Evolutionary conservation across 2,113 vertebrate genomes (phyloP).

Genomic region (Peromyscus leucopus): DNA sequence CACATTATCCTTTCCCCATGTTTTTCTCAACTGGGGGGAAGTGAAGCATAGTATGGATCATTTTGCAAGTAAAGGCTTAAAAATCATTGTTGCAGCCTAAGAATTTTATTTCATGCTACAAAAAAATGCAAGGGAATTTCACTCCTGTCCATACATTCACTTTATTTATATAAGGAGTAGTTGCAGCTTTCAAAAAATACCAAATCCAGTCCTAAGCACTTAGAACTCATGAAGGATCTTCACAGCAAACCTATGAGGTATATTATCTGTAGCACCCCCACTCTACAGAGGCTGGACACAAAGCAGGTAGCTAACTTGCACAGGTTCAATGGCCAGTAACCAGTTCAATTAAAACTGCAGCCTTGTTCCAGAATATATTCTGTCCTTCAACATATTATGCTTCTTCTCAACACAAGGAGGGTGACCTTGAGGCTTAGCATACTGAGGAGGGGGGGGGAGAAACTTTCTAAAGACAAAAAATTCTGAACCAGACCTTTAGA

Average conservation of each 20-base stretch:
- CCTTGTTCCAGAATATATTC: neutral
- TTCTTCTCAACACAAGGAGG: neutral
- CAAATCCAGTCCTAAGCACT: neutral
- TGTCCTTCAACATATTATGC: neutral
- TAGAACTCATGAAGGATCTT: neutral
- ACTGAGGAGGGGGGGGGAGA: neutral
- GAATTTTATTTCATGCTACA: neutral
- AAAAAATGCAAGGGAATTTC: neutral
- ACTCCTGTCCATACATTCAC: neutral
- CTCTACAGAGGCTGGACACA: constrained; percentile 16
- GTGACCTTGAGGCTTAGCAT: neutral
- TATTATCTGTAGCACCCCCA: neutral
- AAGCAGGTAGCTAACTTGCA: neutral
- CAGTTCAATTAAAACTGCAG: neutral
- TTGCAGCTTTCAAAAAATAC: neutral
- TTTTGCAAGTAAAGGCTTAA: neutral
- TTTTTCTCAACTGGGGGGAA: neutral
- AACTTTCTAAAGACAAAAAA: neutral
- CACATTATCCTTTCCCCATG: rapidly evolving
- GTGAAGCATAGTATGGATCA: neutral
- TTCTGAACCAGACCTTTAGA: neutral
- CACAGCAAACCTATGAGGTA: neutral
- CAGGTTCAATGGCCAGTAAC: neutral
- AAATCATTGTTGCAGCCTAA: neutral
- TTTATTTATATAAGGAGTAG: constrained; percentile 19